These are phyloP conservation scores for Frieseomelitta varia DNA, from an alignment of 1,140 invertebrate genomes.

Conservation along the genomic window DNA sequence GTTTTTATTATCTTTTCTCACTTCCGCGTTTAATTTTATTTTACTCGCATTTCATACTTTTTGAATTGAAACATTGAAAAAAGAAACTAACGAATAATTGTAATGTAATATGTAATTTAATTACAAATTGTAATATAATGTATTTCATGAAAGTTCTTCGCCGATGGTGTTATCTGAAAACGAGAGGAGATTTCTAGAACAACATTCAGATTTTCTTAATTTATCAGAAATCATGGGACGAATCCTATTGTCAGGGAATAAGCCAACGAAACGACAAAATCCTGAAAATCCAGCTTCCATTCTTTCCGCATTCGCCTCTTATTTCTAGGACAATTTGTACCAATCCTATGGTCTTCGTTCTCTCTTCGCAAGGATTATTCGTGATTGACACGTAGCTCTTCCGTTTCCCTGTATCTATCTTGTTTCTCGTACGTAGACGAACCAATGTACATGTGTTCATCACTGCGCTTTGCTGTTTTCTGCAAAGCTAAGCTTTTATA, in stretches of 20 bases:
- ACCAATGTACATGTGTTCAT: not conserved
- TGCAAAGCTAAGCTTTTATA: not conserved
- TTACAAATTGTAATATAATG: too few species aligned
- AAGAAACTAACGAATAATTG: not conserved
- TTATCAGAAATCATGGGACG: not conserved
- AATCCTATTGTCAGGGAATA: not conserved
- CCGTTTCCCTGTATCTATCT: too few species aligned
- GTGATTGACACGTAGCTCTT: not conserved
- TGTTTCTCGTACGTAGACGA: not conserved
- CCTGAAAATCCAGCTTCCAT: constrained; percentile 52
- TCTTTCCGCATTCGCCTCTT: constrained; percentile 38
- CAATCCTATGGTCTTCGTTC: constrained; percentile 13
- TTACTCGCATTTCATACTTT: not conserved
- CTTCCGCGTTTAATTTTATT: not conserved
- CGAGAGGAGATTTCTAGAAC: not conserved
- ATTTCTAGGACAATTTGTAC: constrained; percentile 20
- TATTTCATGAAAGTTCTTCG: not conserved
- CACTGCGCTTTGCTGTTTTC: not conserved
- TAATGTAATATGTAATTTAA: too few species aligned
- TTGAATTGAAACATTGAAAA: not conserved
- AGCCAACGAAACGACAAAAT: constrained; percentile 22
- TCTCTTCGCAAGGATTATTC: constrained; percentile 16
- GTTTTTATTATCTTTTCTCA: not conserved
- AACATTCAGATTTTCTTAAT: not conserved
- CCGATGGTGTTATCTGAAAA: too few species aligned